Evolutionary conservation across 2,888 invertebrate genomes (phyloP), one percentile per base, ranked within the genome.

Genomic region (Itoplectis maculator): DNA sequence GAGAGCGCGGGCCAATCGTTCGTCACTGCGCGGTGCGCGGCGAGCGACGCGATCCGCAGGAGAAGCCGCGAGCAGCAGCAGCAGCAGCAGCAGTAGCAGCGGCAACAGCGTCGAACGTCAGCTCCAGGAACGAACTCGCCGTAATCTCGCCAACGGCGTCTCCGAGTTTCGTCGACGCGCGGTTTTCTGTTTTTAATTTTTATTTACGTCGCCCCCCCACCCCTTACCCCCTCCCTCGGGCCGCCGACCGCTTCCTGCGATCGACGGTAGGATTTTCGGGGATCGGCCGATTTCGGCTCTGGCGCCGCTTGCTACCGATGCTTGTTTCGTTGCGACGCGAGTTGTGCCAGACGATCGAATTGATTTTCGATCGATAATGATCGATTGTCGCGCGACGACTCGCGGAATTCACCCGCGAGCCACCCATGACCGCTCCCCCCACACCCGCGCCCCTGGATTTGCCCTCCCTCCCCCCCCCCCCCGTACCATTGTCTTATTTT

Each of bases 61-160:
- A 81, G 45, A 72, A 76, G 56, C 65, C 56, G 40, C 47, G 75
- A 70, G 47, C n/a, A n/a, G n/a, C n/a, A n/a, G n/a, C n/a, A n/a
- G n/a, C n/a, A n/a, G n/a, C n/a, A n/a, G n/a, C n/a, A n/a, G n/a
- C n/a, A n/a, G n/a, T n/a, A n/a, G n/a, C n/a, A n/a, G n/a, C n/a
- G n/a, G n/a, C n/a, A n/a, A n/a, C n/a, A n/a, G n/a, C n/a, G n/a
- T n/a, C n/a, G n/a, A n/a, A n/a, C 49, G 63, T 18, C 70, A 78
- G 70, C 18, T 45, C 59, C 56, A 51, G 75, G 56, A 49, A 45
- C 75, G 75, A 75, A 35, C 54, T 9, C 63, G 7, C 45, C 69
- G 68, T 61, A n/a, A n/a, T 49, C 61, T 20, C 35, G 15, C 49
- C 47, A 42, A 45, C 37, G 40, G 15, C 40, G 35, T 54, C 35